Percentiles rank a stretch among this genome's conserved stretches.
Conservation (phyloP, 2,113 vertebrate genomes). For the Oxygymnocypris stewartii region DNA sequence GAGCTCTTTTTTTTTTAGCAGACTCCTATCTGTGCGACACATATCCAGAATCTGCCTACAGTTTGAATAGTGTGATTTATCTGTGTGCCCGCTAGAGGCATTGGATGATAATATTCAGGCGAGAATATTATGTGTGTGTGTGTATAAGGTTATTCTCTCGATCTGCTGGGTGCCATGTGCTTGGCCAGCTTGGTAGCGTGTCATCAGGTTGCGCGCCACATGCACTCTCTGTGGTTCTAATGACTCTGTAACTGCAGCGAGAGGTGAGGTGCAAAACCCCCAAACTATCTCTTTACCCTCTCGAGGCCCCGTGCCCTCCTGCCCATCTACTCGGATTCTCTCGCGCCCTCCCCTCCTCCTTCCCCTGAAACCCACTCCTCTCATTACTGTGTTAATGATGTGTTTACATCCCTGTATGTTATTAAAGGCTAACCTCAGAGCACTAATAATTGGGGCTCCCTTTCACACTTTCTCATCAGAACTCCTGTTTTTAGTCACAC, state of each 20-base stretch:
- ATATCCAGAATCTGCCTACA: conserved; percentile 45
- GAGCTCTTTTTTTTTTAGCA: background rate
- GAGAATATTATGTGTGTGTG: background rate
- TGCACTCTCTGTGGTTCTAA: conserved; percentile 35
- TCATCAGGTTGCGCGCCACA: background rate
- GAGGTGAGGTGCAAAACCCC: conserved; percentile 35
- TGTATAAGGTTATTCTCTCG: background rate
- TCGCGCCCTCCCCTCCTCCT: conserved; percentile 11
- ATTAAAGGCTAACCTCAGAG: conserved; percentile 60
- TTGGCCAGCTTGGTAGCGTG: conserved; percentile 8
- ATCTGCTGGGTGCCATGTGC: background rate
- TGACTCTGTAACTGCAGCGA: conserved; percentile 41
- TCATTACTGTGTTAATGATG: conserved; percentile 62
- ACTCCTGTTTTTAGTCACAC: conserved; percentile 47
- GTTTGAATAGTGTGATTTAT: conserved; percentile 42
- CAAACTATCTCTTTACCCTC: conserved; percentile 43
- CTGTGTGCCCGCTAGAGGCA: conserved; percentile 46
- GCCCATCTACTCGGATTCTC: conserved; percentile 47
- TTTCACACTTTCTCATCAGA: conserved; percentile 45
- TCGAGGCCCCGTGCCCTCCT: conserved; percentile 29
- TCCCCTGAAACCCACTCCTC: conserved; percentile 38
- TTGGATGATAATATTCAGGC: conserved; percentile 35
- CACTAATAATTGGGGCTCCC: conserved; percentile 55
- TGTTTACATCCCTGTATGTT: conserved; percentile 57
- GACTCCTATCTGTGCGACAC: conserved; percentile 33